Conservation (phyloP, 2,113 vertebrate species). For the Rana temporaria region DNA sequence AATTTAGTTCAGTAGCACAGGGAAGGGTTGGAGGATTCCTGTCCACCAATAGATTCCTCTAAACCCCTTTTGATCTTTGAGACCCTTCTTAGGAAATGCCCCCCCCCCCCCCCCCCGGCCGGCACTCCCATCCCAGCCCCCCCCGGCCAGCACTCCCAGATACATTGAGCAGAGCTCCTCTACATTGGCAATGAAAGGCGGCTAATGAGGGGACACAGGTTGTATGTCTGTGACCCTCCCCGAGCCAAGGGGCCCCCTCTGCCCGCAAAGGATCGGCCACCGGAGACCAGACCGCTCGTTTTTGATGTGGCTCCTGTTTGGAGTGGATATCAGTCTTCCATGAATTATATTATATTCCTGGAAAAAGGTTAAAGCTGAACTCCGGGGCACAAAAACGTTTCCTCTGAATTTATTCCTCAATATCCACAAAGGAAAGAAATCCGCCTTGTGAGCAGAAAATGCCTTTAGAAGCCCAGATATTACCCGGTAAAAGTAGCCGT, state of each 20-base stretch:
- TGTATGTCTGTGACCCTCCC: slow-evolving; percentile 67
- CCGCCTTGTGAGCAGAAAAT: no score
- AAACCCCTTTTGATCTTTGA: slow-evolving; percentile 71
- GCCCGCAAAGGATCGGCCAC: no score
- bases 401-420: no score
- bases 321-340: slow-evolving; percentile 45
- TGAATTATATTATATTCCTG: no score
- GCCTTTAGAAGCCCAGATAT: no score
- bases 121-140: no score
- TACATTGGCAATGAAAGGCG: slow-evolving; percentile 54
- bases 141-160: no score
- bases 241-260: background rate
- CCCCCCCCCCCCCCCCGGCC: slow-evolving; percentile 70
- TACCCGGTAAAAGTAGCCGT: no score
- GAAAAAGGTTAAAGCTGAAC: no score
- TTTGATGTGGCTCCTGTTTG: slow-evolving; percentile 5
- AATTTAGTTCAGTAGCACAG: slow-evolving; percentile 62
- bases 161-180: slow-evolving; percentile 67
- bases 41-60: slow-evolving; percentile 68
- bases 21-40: slow-evolving; percentile 60
- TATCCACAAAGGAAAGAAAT: no score
- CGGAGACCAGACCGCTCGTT: no score
- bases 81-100: slow-evolving; percentile 75
- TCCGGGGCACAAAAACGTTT: no score
- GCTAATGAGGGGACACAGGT: slow-evolving; percentile 65